Evolutionary conservation across 2,888 invertebrate species (phyloP).

Genomic region (Cantharis nigra): DNA sequence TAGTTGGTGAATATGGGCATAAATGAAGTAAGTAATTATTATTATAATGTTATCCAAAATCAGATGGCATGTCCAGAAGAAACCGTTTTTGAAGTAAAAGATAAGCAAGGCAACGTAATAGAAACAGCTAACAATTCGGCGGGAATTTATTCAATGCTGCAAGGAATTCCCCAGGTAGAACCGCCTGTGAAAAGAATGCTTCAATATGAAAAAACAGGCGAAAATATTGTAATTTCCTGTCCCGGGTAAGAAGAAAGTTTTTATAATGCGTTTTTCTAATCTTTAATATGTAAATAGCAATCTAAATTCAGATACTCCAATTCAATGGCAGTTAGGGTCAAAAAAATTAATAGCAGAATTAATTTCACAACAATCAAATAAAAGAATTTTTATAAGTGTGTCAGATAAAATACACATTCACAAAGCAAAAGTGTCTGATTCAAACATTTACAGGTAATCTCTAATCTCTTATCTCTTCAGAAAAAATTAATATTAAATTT

Average conservation of each 20-base stretch:
- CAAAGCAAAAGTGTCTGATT: conserved; percentile 59
- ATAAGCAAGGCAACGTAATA: conserved; percentile 59
- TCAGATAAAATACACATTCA: conserved; percentile 63
- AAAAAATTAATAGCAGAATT: conserved; percentile 58
- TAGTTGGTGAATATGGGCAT: too few species aligned
- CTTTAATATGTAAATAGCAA: conserved; percentile 52
- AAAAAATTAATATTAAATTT: neutral
- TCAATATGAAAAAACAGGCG: conserved; percentile 52
- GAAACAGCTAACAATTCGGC: conserved; percentile 66
- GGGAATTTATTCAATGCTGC: conserved; percentile 62
- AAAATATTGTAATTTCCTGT: conserved; percentile 54
- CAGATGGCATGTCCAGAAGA: conserved; percentile 57
- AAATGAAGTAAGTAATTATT: neutral
- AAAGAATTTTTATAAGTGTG: conserved; percentile 62
- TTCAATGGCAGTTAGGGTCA: conserved; percentile 62
- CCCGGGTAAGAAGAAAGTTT: conserved; percentile 55
- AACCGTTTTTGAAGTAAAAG: conserved; percentile 59
- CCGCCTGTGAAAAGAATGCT: conserved; percentile 54
- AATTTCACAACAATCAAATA: conserved; percentile 58
- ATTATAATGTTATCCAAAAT: neutral
- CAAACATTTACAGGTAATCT: conserved; percentile 63
- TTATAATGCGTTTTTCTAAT: neutral
- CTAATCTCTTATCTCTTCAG: neutral
- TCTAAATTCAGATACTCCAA: conserved; percentile 59
- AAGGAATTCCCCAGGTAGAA: conserved; percentile 56